phyloP scores from a whole-genome alignment of 2,113 vertebrate species.

The Nothobranchius furzeri region DNA sequence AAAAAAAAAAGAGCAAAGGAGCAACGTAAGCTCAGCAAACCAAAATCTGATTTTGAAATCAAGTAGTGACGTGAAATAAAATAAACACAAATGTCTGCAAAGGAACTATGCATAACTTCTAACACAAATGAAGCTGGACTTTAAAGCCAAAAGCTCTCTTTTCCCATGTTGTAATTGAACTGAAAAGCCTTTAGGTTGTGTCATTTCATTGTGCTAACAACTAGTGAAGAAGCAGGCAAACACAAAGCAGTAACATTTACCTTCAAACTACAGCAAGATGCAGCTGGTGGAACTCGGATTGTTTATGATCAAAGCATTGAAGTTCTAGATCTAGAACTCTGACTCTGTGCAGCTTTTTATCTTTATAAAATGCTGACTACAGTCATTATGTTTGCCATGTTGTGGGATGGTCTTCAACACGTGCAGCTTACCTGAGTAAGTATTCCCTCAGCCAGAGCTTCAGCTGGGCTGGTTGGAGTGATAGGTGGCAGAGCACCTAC shows the following conservation, averaged over 20 bases:
- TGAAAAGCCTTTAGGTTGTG: constrained; percentile 38
- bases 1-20: constrained; percentile 37
- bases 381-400: constrained; percentile 55
- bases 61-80: constrained; percentile 41
- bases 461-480: constrained; percentile 91
- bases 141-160: constrained; percentile 48
- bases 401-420: constrained; percentile 19
- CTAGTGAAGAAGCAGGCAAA: constrained; percentile 55
- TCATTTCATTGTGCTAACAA: constrained; percentile 36
- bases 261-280: constrained; percentile 54
- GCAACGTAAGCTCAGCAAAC: constrained; percentile 43
- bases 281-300: constrained; percentile 53
- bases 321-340: constrained; percentile 58
- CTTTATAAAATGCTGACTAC: constrained; percentile 59
- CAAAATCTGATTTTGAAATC: constrained; percentile 30
- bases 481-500: constrained; percentile 80
- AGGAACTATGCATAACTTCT: constrained; percentile 27
- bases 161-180: constrained; percentile 51
- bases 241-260: constrained; percentile 53
- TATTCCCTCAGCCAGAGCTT: constrained; percentile 92
- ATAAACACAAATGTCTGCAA: constrained; percentile 33
- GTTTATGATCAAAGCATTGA: constrained; percentile 45
- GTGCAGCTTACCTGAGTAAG: constrained; percentile 87
- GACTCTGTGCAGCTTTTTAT: constrained; percentile 67
- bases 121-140: constrained; percentile 44